These are phyloP conservation scores for Rhinoptilus africanus DNA, from an alignment of 2,113 vertebrate genomes.

Conservation along the genomic window DNA sequence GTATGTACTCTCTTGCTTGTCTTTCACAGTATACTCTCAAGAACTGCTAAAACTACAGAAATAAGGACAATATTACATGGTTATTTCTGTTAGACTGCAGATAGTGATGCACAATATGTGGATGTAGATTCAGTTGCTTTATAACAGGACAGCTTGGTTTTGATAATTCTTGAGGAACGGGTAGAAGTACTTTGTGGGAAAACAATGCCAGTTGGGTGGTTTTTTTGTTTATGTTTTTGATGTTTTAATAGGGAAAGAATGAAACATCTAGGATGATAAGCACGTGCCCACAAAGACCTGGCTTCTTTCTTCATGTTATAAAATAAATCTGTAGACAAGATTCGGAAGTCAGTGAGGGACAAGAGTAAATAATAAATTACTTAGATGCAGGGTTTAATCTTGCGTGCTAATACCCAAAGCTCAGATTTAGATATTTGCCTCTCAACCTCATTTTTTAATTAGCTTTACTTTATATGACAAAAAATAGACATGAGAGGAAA, in stretches of 20 bases:
- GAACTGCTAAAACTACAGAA: not conserved
- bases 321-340: not conserved
- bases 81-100: not conserved
- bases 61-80: accelerated
- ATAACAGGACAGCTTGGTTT: not conserved
- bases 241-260: not conserved
- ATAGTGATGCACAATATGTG: accelerated
- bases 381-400: not conserved
- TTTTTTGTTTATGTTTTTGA: not conserved
- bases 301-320: not conserved
- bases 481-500: not conserved
- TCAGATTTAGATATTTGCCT: not conserved
- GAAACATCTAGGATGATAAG: not conserved
- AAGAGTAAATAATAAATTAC: not conserved
- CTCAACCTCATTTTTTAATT: not conserved
- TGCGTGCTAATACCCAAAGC: not conserved
- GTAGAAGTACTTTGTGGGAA: not conserved
- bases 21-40: not conserved
- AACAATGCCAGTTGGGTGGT: not conserved
- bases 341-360: not conserved
- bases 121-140: not conserved
- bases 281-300: not conserved
- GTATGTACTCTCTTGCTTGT: constrained; percentile 66
- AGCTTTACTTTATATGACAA: not conserved
- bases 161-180: not conserved